Conservation (phyloP, 2,888 invertebrate species). For the Andricus quercusramuli region DNA sequence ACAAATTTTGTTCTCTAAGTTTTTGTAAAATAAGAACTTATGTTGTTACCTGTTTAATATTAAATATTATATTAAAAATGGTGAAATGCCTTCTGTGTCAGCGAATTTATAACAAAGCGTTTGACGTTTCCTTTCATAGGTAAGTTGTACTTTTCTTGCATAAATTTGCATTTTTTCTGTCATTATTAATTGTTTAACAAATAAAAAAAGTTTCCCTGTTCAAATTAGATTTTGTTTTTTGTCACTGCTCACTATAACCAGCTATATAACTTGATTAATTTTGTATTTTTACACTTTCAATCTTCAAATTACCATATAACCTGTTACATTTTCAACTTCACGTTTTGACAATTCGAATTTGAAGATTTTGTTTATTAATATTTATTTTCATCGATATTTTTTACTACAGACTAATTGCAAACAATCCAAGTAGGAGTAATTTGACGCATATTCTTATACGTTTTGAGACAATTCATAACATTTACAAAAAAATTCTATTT, state of each 20-base stretch:
- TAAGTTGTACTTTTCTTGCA: background rate
- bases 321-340: no score
- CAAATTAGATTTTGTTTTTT: background rate
- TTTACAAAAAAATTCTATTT: no score
- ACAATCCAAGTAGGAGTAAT: background rate
- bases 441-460: no score
- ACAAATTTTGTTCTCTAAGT: background rate
- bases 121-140: conserved; percentile 37
- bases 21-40: background rate
- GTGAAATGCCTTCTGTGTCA: conserved; percentile 29
- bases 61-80: background rate
- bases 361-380: background rate
- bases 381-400: no score
- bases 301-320: no score
- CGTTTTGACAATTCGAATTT: background rate
- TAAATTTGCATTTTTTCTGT: background rate
- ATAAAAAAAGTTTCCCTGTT: background rate
- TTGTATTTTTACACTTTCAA: background rate
- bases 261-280: background rate
- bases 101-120: conserved; percentile 31
- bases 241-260: background rate
- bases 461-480: no score
- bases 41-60: background rate
- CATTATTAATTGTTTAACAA: background rate
- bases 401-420: background rate